Evolutionary conservation across 1,140 invertebrate genomes (phyloP).

Genomic region (Drosophila neocordata): DNA sequence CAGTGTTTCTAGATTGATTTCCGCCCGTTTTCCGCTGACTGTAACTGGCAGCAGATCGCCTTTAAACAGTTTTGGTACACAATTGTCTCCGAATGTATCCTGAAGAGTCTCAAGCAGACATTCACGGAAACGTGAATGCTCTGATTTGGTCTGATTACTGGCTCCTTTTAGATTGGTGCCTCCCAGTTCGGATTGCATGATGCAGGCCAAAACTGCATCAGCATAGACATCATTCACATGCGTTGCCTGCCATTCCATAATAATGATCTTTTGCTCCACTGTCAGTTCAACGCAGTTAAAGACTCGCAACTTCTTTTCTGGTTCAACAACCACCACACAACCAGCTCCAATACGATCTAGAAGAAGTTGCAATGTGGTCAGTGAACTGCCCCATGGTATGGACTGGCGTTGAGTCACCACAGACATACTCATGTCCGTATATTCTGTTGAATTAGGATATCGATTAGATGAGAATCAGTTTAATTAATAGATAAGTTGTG

Average conservation of each 20-base stretch:
- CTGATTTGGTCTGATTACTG: slow-evolving; percentile 87
- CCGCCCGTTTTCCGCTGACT: slow-evolving; percentile 92
- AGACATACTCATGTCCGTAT: slow-evolving; percentile 97
- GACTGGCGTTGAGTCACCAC: slow-evolving; percentile 95
- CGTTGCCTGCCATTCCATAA: slow-evolving; percentile 96
- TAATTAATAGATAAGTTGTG: background rate
- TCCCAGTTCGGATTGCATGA: slow-evolving; percentile 90
- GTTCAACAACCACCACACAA: slow-evolving; percentile 89
- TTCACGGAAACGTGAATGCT: slow-evolving; percentile 95
- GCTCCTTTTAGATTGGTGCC: slow-evolving; percentile 86
- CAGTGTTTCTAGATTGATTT: slow-evolving; percentile 92
- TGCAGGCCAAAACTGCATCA: slow-evolving; percentile 94
- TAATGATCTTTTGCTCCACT: slow-evolving; percentile 92
- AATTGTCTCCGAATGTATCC: slow-evolving; percentile 97
- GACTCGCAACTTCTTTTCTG: slow-evolving; percentile 88
- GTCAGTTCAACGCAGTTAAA: slow-evolving; percentile 92
- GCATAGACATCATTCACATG: slow-evolving; percentile 99
- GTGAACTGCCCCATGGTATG: slow-evolving; percentile 92
- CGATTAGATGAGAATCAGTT: background rate
- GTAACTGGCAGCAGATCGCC: slow-evolving; percentile 94
- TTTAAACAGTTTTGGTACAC: slow-evolving; percentile 97
- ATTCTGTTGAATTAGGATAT: slow-evolving; percentile 85
- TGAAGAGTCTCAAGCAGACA: slow-evolving; percentile 96
- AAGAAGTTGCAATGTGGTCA: slow-evolving; percentile 91
- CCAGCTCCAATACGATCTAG: slow-evolving; percentile 91